These are phyloP conservation scores for Lingula anatina DNA, from an alignment of 2,888 invertebrate species.

Conservation along the genomic window DNA sequence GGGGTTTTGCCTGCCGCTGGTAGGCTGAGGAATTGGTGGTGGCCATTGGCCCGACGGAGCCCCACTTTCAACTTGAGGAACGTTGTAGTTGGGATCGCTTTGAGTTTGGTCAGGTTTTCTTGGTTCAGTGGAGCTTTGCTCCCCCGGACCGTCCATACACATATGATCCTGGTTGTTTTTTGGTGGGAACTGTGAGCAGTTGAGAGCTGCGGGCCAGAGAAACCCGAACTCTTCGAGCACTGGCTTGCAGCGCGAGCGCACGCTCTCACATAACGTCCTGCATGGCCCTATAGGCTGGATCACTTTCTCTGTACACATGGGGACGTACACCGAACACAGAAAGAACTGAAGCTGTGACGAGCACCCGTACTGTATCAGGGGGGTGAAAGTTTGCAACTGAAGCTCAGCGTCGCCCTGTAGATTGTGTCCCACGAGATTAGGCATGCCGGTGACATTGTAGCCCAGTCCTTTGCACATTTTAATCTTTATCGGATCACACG, in stretches of 20 bases:
- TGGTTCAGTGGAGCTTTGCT: too few relatives aligned
- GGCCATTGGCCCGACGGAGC: not conserved
- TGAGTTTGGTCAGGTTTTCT: too few relatives aligned
- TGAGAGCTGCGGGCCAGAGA: constrained; percentile 83
- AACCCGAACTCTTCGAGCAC: constrained; percentile 87
- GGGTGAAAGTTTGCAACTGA: constrained; percentile 82
- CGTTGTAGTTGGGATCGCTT: not conserved
- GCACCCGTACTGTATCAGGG: constrained; percentile 86
- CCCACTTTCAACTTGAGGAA: too few relatives aligned
- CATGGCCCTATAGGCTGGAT: constrained; percentile 88
- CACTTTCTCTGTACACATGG: constrained; percentile 94
- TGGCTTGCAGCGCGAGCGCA: constrained; percentile 72
- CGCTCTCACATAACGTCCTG: constrained; percentile 81
- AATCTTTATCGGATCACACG: constrained; percentile 81
- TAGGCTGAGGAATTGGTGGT: constrained; percentile 3
- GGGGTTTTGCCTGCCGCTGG: constrained; percentile 1
- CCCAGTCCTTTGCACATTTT: constrained; percentile 83
- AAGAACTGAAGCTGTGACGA: constrained; percentile 83
- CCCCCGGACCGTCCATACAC: constrained; percentile 86
- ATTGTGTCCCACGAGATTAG: constrained; percentile 86
- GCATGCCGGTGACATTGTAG: constrained; percentile 91
- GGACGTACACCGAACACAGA: constrained; percentile 87
- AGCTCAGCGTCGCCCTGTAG: constrained; percentile 83
- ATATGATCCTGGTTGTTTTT: constrained; percentile 89
- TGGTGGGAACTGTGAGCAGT: constrained; percentile 83